phyloP scores from a whole-genome alignment of 2,888 invertebrate genomes.

The Tuberolachnus salignus region DNA sequence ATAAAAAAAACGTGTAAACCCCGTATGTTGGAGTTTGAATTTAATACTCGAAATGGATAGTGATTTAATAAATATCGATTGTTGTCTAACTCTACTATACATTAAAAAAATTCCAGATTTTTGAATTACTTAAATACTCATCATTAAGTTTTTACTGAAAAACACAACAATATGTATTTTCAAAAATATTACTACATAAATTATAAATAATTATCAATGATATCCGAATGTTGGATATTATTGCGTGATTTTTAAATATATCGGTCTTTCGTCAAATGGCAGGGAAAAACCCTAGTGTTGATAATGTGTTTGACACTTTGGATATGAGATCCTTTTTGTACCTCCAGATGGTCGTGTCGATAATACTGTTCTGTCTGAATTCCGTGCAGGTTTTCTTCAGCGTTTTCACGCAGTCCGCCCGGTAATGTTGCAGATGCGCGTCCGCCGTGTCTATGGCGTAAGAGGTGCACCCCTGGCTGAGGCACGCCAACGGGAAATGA shows the following conservation, averaged over 20 bases:
- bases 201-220: too few relatives aligned
- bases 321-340: constrained; percentile 78
- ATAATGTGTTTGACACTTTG: constrained; percentile 74
- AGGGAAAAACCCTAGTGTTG: constrained; percentile 73
- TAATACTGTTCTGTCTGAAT: constrained; percentile 79
- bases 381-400: constrained; percentile 83
- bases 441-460: constrained; percentile 81
- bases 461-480: constrained; percentile 80
- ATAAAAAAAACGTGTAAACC: too few relatives aligned
- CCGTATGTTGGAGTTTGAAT: too few relatives aligned
- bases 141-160: too few relatives aligned
- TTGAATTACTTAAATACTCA: too few relatives aligned
- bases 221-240: too few relatives aligned
- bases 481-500: constrained; percentile 87
- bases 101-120: too few relatives aligned
- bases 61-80: too few relatives aligned
- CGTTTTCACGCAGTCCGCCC: constrained; percentile 88
- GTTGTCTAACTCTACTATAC: too few relatives aligned
- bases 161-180: too few relatives aligned
- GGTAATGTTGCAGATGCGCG: constrained; percentile 91
- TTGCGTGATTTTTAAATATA: neutral
- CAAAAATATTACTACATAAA: too few relatives aligned
- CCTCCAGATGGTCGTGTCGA: constrained; percentile 87
- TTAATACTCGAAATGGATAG: too few relatives aligned
- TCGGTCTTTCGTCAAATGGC: constrained; percentile 5